Evolutionary conservation across 2,113 vertebrate genomes (phyloP), one percentile per base, ranked within the genome.

Genomic region (Beaufortia kweichowensis): DNA sequence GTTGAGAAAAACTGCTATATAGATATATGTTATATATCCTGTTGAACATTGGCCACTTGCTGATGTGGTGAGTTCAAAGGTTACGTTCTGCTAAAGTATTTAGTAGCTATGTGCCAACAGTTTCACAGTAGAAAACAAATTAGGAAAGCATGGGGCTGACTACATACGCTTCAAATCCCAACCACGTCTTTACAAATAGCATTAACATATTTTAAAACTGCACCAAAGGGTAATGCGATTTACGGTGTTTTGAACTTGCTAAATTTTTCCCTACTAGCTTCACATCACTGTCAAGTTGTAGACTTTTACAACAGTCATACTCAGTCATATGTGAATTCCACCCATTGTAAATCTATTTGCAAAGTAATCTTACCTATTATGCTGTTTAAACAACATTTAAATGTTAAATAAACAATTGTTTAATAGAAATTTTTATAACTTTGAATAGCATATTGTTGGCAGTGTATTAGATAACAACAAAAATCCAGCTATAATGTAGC

Each of bases 261-360:
- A 57, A 17, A 46, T 50, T 61, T 53, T 74, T 53, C 31, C n/a
- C 21, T 60, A 24, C 33, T 76, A 43, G 33, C 55, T 29, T 65
- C 77, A 79, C 53, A 71, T 78, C 19, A 43, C 15, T 72, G 46
- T 71, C 35, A 64, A 64, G 31, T 65, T 63, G 41, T 78, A 56
- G 60, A 23, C 10, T 63, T 71, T 71, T 48, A 78, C 57, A 9
- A 41, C 59, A 11, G 62, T 59, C 17, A 50, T 33, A 43, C 9
- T 33, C 39, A 19, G 76, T 50, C 21, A 23, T 21, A 35, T 68
- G 64, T 3, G 29, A 59, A 28, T 68, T 35, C 23, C 24, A 48
- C 56, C 24, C 9, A 3, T 28, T 61, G 70, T 61, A 73, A 61
- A 73, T 48, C 56, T 74, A 17, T 61, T 17, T 24, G 33, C 43